A percentile compares a stretch with the other conserved stretches of the same genome.
These are phyloP conservation scores for Heteromyza rotundicornis DNA, from an alignment of 2,888 invertebrate genomes.

Conservation along the genomic window DNA sequence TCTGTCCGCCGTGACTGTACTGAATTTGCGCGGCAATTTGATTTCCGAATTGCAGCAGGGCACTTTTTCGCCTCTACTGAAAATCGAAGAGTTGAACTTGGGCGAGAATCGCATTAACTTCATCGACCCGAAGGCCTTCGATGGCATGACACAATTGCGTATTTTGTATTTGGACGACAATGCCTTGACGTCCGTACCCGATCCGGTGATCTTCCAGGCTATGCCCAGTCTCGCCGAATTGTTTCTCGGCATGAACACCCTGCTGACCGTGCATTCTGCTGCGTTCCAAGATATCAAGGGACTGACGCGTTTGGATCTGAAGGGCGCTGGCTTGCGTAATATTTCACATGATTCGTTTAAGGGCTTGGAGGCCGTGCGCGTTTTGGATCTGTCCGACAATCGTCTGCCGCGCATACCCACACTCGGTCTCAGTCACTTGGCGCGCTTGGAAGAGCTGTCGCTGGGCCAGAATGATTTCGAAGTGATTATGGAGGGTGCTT, in stretches of 20 bases:
- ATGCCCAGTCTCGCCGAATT: constrained; percentile 82
- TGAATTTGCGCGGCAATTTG: constrained; percentile 83
- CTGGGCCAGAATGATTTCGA: constrained; percentile 85
- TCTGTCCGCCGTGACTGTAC: constrained; percentile 76
- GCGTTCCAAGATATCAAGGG: constrained; percentile 82
- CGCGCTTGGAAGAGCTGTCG: constrained; percentile 79
- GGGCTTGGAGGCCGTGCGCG: constrained; percentile 76
- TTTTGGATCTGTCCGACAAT: constrained; percentile 80
- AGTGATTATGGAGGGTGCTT: constrained; percentile 74
- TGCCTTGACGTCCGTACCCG: constrained; percentile 78
- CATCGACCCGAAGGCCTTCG: constrained; percentile 80
- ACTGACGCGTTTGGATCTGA: constrained; percentile 77
- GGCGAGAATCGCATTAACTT: constrained; percentile 84
- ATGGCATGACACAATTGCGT: constrained; percentile 75
- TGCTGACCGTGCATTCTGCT: constrained; percentile 76
- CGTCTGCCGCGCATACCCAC: constrained; percentile 78
- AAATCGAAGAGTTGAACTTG: constrained; percentile 83
- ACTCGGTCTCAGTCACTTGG: constrained; percentile 72
- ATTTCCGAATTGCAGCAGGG: constrained; percentile 79
- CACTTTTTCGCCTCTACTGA: constrained; percentile 75
- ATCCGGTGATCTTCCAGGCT: constrained; percentile 72
- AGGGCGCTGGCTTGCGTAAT: constrained; percentile 80
- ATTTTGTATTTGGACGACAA: constrained; percentile 87
- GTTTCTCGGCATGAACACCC: constrained; percentile 84
- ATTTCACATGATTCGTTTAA: constrained; percentile 80